Percentiles rank a stretch among this genome's conserved stretches.
phyloP scores from a whole-genome alignment of 2,888 invertebrate genomes.

The Agrochola litura region DNA sequence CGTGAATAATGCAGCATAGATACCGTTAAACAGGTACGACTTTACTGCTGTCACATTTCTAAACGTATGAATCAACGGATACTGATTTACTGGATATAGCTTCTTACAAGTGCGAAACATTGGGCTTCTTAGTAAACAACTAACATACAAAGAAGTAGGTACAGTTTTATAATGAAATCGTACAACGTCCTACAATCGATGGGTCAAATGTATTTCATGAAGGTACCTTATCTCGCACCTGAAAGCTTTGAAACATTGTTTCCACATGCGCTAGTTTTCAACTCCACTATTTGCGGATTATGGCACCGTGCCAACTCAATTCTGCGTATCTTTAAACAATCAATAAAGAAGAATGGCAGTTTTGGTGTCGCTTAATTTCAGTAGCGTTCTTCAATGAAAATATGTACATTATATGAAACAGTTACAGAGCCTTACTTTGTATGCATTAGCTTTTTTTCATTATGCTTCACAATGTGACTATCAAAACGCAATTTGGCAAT shows the following conservation, averaged over 20 bases:
- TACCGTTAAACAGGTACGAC: not conserved
- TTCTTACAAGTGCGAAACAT: not conserved
- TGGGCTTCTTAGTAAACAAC: not conserved
- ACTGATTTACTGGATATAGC: too few species aligned
- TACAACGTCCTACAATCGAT: conserved; percentile 4
- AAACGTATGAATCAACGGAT: not conserved
- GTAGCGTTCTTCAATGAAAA: not conserved
- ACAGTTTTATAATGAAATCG: not conserved
- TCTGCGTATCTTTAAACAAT: conserved; percentile 56
- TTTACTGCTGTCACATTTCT: not conserved
- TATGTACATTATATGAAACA: not conserved
- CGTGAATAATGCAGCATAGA: not conserved
- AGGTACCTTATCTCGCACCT: conserved; percentile 47
- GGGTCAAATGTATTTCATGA: conserved; percentile 22
- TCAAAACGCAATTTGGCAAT: not conserved
- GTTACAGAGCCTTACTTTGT: not conserved
- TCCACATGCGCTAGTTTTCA: conserved; percentile 62
- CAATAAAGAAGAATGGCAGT: conserved; percentile 36
- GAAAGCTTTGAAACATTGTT: conserved; percentile 56
- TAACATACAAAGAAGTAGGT: not conserved
- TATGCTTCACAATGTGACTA: not conserved
- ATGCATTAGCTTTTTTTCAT: not conserved
- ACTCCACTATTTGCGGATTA: conserved; percentile 69
- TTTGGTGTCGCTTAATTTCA: not conserved
- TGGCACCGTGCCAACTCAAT: conserved; percentile 69